These are phyloP conservation scores for Holocentrus rufus DNA, from an alignment of 2,797 vertebrate genomes.

Conservation along the genomic window DNA sequence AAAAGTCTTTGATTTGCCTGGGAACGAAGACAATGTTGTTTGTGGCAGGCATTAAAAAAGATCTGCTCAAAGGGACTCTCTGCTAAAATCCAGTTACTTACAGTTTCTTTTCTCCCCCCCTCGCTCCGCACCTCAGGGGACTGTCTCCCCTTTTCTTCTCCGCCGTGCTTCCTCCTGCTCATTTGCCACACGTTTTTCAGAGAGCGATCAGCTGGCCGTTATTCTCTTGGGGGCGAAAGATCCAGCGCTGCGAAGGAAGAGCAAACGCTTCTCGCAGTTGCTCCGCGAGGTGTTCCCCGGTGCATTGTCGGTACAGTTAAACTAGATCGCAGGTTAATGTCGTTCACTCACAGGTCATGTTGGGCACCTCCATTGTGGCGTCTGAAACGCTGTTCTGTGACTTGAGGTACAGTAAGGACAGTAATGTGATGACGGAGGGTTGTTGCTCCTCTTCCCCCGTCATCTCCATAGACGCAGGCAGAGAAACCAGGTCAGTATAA, in stretches of 20 bases:
- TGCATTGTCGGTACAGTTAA: not conserved
- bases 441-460: constrained; percentile 58
- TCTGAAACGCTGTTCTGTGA: constrained; percentile 42
- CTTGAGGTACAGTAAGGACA: constrained; percentile 64
- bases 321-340: constrained; percentile 23
- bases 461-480: constrained; percentile 57
- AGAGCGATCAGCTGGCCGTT: constrained; percentile 4
- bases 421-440: constrained; percentile 62
- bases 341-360: constrained; percentile 26
- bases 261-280: not conserved
- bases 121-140: constrained; percentile 8
- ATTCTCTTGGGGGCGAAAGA: not conserved
- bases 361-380: constrained; percentile 31
- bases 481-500: constrained; percentile 78
- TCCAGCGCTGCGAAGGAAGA: not conserved
- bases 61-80: constrained; percentile 27
- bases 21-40: constrained; percentile 54
- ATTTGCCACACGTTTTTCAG: not conserved
- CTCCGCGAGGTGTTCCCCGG: not conserved
- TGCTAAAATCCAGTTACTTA: constrained; percentile 13
- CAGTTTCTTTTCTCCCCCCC: constrained; percentile 19
- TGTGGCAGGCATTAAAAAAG: constrained; percentile 48
- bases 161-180: not conserved
- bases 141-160: not conserved
- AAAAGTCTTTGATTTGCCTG: constrained; percentile 55